phyloP scores from a whole-genome alignment of 1,140 invertebrate species.

The Drosophila lini region DNA sequence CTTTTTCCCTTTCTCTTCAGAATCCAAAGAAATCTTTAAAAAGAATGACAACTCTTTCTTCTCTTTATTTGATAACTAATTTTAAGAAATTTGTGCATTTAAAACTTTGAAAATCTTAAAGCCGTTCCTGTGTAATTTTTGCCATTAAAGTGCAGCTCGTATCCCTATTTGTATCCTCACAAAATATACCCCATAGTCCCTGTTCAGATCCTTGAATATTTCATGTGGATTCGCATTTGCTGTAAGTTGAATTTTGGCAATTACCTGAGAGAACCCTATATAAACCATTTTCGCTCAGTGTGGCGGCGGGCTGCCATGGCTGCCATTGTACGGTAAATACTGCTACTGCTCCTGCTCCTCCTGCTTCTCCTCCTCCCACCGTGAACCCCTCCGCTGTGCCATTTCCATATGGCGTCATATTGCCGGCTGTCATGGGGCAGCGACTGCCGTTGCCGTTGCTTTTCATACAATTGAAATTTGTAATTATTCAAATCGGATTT shows the following conservation, averaged over 20 bases:
- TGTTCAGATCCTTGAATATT: background rate
- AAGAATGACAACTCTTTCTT: too few relatives aligned
- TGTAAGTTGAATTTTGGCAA: background rate
- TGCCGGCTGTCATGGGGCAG: constrained; percentile 51
- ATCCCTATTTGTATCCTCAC: background rate
- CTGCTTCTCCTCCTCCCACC: background rate
- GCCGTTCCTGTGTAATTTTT: background rate
- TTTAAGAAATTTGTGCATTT: too few relatives aligned
- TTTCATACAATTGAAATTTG: constrained; percentile 81
- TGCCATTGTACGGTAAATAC: constrained; percentile 69
- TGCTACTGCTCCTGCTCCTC: constrained; percentile 17
- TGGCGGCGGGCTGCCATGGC: constrained; percentile 27
- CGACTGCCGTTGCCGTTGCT: constrained; percentile 51
- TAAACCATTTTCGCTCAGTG: constrained; percentile 1
- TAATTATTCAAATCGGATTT: constrained; percentile 83
- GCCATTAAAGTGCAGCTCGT: background rate
- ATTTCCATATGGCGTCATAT: constrained; percentile 81
- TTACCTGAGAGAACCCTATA: background rate
- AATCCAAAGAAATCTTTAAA: too few relatives aligned
- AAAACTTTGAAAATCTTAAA: too few relatives aligned
- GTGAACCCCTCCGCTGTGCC: constrained; percentile 31
- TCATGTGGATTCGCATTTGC: background rate
- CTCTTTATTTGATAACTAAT: too few relatives aligned
- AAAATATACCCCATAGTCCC: background rate
- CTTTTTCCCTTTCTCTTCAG: too few relatives aligned